These are phyloP conservation scores for Epizoanthus illoricatus DNA, from an alignment of 92 coral and sea anemone genomes.

Conservation along the genomic window DNA sequence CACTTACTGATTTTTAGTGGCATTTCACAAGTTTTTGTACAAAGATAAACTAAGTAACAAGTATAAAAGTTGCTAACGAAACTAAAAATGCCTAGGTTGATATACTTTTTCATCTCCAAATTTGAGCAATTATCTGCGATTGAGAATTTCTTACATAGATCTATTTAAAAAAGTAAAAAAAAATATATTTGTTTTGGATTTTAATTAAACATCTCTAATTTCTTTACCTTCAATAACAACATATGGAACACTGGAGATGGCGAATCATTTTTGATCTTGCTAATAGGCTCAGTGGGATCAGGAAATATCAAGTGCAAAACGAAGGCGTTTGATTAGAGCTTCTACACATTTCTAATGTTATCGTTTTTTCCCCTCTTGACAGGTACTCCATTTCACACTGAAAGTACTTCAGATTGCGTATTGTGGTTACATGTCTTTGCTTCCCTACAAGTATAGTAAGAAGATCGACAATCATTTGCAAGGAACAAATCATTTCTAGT, in stretches of 20 bases:
- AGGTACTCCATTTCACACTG: background rate
- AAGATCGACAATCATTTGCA: too few species aligned
- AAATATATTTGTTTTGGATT: background rate
- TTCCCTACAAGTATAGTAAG: too few species aligned
- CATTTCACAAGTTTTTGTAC: background rate
- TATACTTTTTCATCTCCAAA: background rate
- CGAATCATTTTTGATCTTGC: background rate
- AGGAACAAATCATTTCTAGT: too few species aligned
- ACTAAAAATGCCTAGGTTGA: background rate
- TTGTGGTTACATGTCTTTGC: too few species aligned
- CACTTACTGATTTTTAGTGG: background rate
- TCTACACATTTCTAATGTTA: background rate
- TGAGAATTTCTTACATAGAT: background rate
- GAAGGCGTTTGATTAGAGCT: background rate
- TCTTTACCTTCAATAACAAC: background rate
- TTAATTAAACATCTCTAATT: background rate
- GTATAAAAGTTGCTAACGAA: background rate
- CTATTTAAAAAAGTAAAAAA: background rate
- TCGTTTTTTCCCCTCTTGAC: background rate
- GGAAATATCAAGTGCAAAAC: slow-evolving; percentile 3
- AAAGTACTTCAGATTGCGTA: background rate
- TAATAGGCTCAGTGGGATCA: slow-evolving; percentile 3
- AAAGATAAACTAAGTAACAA: background rate
- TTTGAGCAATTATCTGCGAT: background rate
- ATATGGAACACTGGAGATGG: background rate